These are phyloP conservation scores for Carabus problematicus DNA, from an alignment of 2,888 invertebrate genomes.

Conservation along the genomic window DNA sequence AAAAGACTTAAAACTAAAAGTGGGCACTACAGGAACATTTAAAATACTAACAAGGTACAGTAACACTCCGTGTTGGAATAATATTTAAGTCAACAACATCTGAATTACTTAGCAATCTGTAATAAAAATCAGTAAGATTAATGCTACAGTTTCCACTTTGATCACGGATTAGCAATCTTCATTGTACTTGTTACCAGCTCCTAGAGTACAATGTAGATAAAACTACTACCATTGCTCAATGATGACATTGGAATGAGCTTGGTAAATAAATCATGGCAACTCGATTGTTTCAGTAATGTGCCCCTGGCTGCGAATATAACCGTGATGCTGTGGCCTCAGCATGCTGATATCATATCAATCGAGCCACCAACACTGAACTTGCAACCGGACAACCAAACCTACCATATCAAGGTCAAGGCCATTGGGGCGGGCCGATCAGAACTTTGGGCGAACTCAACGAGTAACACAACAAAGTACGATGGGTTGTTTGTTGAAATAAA, in stretches of 20 bases:
- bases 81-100: too few relatives aligned
- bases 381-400: slow-evolving; percentile 46
- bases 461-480: slow-evolving; percentile 56
- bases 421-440: slow-evolving; percentile 72
- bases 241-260: not conserved
- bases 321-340: slow-evolving; percentile 34
- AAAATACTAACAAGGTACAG: slow-evolving; percentile 22
- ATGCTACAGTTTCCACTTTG: too few relatives aligned
- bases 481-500: slow-evolving; percentile 1
- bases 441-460: slow-evolving; percentile 67
- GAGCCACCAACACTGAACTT: slow-evolving; percentile 60
- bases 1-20: slow-evolving; percentile 22
- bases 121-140: too few relatives aligned
- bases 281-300: slow-evolving; percentile 17
- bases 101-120: too few relatives aligned
- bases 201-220: slow-evolving; percentile 1
- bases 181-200: too few relatives aligned
- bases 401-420: slow-evolving; percentile 66
- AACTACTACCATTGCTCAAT: not conserved
- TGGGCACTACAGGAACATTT: slow-evolving; percentile 4
- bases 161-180: too few relatives aligned
- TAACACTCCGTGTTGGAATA: too few relatives aligned
- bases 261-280: not conserved
- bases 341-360: slow-evolving; percentile 50
- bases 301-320: not conserved